A percentile compares a stretch with the other conserved stretches of the same genome.
These are phyloP conservation scores for Corbicula japonica DNA, from an alignment of 2,888 invertebrate species.

Conservation along the genomic window DNA sequence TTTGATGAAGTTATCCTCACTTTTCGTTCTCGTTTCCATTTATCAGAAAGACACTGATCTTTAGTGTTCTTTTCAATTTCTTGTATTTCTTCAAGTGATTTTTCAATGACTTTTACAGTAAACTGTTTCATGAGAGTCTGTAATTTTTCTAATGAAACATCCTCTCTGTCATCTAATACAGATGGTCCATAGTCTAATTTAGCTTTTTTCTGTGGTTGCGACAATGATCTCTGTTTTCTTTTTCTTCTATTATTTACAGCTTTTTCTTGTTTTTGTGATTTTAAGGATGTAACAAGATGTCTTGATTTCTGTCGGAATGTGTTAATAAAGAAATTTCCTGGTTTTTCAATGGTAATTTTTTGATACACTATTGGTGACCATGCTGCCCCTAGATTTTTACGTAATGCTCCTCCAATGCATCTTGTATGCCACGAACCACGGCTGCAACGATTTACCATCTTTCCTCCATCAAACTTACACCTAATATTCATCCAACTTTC, in stretches of 20 bases:
- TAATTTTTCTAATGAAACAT: no score
- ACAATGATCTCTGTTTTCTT: no score
- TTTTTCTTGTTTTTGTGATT: no score
- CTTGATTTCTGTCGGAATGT: neutral
- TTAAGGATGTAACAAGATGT: no score
- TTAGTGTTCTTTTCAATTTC: conserved; percentile 16
- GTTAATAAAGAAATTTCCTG: conserved; percentile 10
- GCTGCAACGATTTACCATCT: no score
- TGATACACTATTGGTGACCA: conserved; percentile 32
- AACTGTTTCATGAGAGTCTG: neutral
- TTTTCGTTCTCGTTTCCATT: conserved; percentile 38
- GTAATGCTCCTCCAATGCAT: conserved; percentile 46
- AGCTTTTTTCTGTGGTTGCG: no score
- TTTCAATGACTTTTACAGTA: neutral
- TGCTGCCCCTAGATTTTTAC: conserved; percentile 38
- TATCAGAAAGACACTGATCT: conserved; percentile 25
- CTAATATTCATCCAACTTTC: no score
- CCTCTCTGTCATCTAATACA: no score
- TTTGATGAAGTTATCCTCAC: conserved; percentile 34
- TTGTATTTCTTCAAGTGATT: conserved; percentile 8
- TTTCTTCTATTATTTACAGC: no score
- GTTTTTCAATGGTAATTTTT: neutral
- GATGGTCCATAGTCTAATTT: no score
- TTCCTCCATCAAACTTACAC: no score
- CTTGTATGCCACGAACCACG: conserved; percentile 54